Percentiles rank a stretch among this genome's conserved stretches.
Conservation (phyloP, 2,113 vertebrate genomes). For the Zeus faber region DNA sequence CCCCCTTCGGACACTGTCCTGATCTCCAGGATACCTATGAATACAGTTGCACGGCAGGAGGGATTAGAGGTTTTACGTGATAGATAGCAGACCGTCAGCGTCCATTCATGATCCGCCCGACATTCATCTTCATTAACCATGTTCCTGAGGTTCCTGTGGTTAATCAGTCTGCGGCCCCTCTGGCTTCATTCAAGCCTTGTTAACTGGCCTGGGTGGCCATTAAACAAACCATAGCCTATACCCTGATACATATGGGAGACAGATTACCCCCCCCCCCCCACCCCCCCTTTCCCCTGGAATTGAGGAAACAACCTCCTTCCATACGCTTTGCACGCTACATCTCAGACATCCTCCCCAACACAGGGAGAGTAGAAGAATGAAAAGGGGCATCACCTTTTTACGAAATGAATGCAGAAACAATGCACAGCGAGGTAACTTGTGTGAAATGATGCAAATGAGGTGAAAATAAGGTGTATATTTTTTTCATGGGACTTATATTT, state of each 20-base stretch:
- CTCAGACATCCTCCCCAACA: too few species aligned
- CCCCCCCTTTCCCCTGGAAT: conserved; percentile 40
- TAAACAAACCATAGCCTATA: conserved; percentile 59
- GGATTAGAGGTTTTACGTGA: conserved; percentile 46
- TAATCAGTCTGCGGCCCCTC: conserved; percentile 52
- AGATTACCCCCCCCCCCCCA: conserved; percentile 40
- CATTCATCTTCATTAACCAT: conserved; percentile 58
- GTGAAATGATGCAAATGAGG: too few species aligned
- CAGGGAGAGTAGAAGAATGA: too few species aligned
- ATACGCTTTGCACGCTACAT: conserved; percentile 61
- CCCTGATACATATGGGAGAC: conserved; percentile 57
- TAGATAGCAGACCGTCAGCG: conserved; percentile 57
- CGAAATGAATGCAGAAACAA: too few species aligned
- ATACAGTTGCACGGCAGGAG: conserved; percentile 25
- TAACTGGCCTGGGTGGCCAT: conserved; percentile 65
- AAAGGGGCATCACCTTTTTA: too few species aligned
- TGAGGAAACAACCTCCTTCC: conserved; percentile 43
- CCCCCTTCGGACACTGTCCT: conserved; percentile 94
- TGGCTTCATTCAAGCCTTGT: conserved; percentile 57
- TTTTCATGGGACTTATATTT: too few species aligned
- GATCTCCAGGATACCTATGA: conserved; percentile 93
- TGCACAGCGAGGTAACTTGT: too few species aligned
- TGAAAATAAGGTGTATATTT: too few species aligned
- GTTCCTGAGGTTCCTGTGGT: conserved; percentile 43
- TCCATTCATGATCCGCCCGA: conserved; percentile 26